Conservation (phyloP, 2,888 invertebrate species). For the Nomada goodeniana region DNA sequence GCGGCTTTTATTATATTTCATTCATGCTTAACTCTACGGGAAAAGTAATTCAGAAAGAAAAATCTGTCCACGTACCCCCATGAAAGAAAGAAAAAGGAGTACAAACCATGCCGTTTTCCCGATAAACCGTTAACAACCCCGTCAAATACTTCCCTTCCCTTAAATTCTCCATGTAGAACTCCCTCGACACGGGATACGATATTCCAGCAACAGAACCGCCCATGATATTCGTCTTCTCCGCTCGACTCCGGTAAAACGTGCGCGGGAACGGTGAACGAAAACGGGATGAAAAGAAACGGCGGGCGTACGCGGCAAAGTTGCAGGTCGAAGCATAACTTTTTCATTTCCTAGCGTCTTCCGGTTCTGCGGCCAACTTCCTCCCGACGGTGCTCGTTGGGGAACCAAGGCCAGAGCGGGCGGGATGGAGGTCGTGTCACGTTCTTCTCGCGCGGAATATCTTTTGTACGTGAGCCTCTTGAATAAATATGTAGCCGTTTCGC, state of each 20-base stretch:
- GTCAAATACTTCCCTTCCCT: too few relatives aligned
- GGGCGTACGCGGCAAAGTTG: constrained; percentile 54
- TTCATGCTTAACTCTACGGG: too few relatives aligned
- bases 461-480: constrained; percentile 83
- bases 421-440: constrained; percentile 72
- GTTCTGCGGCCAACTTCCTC: constrained; percentile 65
- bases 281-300: constrained; percentile 43
- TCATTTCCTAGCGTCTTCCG: constrained; percentile 82
- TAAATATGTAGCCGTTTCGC: constrained; percentile 80
- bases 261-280: constrained; percentile 13
- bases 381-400: constrained; percentile 40
- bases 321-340: constrained; percentile 80
- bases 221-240: background rate
- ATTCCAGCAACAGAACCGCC: background rate
- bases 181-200: background rate
- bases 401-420: background rate
- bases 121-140: too few relatives aligned
- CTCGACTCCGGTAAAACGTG: background rate
- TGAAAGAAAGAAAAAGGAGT: too few relatives aligned
- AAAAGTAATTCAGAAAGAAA: too few relatives aligned
- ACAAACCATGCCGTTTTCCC: too few relatives aligned
- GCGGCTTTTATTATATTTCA: too few relatives aligned
- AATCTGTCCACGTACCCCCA: too few relatives aligned
- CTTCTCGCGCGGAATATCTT: constrained; percentile 80
- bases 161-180: background rate